These are phyloP conservation scores for Tetrax tetrax DNA, from an alignment of 2,113 vertebrate species.

Conservation along the genomic window DNA sequence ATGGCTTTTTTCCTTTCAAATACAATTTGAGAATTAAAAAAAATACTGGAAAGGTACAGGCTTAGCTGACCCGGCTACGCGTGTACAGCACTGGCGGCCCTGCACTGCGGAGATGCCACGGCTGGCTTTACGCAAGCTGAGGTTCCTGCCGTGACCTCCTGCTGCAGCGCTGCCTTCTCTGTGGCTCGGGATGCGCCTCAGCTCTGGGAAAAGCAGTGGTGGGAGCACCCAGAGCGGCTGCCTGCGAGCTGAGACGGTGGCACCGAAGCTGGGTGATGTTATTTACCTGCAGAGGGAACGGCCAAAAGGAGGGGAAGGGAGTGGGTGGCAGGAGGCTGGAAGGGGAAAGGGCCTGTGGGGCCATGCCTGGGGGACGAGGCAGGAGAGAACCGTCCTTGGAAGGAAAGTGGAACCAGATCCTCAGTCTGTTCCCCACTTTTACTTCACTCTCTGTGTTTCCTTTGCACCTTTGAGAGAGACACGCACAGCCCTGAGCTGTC, in stretches of 20 bases:
- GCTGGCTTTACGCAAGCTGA: neutral
- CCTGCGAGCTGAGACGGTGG: too few species aligned
- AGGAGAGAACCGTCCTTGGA: too few species aligned
- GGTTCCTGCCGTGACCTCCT: neutral
- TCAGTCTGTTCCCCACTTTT: neutral
- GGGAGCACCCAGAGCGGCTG: fast-evolving
- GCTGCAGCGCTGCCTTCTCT: neutral
- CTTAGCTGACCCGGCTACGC: neutral
- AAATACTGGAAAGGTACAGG: neutral
- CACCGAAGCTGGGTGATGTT: neutral
- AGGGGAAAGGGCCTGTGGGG: neutral
- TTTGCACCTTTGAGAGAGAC: neutral
- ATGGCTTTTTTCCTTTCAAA: neutral
- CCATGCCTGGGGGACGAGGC: too few species aligned
- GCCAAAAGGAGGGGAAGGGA: neutral
- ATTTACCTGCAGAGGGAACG: neutral
- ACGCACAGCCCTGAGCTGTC: neutral
- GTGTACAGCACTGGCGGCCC: fast-evolving
- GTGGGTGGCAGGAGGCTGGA: neutral
- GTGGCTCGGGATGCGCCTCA: neutral
- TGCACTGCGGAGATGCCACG: fast-evolving
- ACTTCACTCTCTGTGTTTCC: neutral
- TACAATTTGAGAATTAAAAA: neutral
- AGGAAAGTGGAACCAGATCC: neutral
- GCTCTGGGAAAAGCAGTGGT: neutral